phyloP scores from a whole-genome alignment of 2,113 vertebrate species.

The Callospermophilus lateralis region DNA sequence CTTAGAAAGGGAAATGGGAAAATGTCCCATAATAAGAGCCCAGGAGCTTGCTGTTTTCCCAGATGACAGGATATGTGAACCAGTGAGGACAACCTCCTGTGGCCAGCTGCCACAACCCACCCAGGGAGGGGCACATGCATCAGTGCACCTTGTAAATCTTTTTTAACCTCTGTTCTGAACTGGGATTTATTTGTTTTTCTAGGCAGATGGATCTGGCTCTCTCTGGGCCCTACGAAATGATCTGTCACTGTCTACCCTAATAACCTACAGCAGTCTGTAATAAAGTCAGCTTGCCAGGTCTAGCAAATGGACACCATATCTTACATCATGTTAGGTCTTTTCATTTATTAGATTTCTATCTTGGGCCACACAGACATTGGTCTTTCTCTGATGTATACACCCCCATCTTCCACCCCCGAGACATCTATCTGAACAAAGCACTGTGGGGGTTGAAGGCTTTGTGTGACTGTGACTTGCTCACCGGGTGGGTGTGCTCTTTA shows the following conservation, averaged over 20 bases:
- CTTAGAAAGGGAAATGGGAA: conserved; percentile 67
- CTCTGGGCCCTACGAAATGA: conserved; percentile 79
- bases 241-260: conserved; percentile 85
- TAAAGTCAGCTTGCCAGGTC: conserved; percentile 81
- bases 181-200: conserved; percentile 87
- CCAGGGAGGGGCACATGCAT: conserved; percentile 65
- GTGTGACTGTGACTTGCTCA: neutral
- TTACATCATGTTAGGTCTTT: conserved; percentile 79
- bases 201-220: conserved; percentile 83
- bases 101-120: conserved; percentile 69
- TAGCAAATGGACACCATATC: conserved; percentile 76
- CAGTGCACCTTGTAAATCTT: conserved; percentile 81
- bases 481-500: neutral
- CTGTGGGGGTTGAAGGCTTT: neutral
- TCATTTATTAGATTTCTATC: conserved; percentile 81
- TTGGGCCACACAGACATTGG: conserved; percentile 45
- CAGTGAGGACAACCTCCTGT: conserved; percentile 52
- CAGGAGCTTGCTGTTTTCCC: conserved; percentile 59
- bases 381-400: neutral
- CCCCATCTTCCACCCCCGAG: neutral
- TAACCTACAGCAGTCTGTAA: conserved; percentile 82
- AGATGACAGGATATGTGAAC: conserved; percentile 64
- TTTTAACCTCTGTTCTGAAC: conserved; percentile 80
- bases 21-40: conserved; percentile 72
- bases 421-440: conserved; percentile 31